Conservation (phyloP, 1,140 invertebrate genomes). For the Dreissena rostriformis region DNA sequence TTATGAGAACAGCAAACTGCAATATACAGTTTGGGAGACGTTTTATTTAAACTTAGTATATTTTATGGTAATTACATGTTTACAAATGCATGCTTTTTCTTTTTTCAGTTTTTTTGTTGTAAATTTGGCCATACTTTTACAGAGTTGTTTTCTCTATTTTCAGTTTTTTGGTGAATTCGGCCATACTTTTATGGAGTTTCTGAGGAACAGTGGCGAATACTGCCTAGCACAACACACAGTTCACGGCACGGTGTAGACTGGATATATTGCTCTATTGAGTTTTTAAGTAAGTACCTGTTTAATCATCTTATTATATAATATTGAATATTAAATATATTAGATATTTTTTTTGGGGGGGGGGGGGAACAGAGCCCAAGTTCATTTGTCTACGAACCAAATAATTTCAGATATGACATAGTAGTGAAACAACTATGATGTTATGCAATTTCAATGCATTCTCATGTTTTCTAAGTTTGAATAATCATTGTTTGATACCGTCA, state of each 20-base stretch:
- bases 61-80: background rate
- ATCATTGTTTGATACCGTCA: no score
- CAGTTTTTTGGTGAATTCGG: conserved; percentile 86
- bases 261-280: no score
- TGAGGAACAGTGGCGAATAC: conserved; percentile 83
- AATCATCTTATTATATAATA: no score
- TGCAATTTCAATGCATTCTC: no score
- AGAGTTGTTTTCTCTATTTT: conserved; percentile 69
- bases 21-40: background rate
- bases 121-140: conserved; percentile 5
- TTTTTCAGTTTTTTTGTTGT: conserved; percentile 21
- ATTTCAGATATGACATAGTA: no score
- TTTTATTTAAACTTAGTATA: background rate
- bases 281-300: no score
- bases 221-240: conserved; percentile 87
- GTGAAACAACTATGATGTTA: no score
- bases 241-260: background rate
- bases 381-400: no score
- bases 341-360: no score
- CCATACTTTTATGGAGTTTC: conserved; percentile 98
- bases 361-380: no score
- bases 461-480: no score
- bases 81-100: background rate
- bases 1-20: background rate
- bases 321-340: no score